phyloP scores from a whole-genome alignment of 2,888 invertebrate genomes.

The Dilophus febrilis region DNA sequence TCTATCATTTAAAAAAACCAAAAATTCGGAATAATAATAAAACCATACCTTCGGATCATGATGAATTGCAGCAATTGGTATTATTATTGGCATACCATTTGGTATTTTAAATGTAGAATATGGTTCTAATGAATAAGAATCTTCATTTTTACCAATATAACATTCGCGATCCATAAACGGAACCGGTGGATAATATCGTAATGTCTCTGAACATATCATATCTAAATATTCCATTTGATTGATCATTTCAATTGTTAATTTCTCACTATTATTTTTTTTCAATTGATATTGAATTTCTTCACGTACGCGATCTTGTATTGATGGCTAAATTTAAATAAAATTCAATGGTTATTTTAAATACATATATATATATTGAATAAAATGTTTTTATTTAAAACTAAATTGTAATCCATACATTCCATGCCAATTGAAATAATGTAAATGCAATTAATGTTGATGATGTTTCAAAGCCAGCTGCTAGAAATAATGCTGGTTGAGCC shows the following conservation, averaged over 20 bases:
- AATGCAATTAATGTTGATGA: conserved; percentile 31
- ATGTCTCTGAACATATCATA: conserved; percentile 24
- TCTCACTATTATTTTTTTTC: conserved; percentile 17
- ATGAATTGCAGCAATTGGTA: conserved; percentile 24
- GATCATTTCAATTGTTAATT: conserved; percentile 26
- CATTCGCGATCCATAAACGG: conserved; percentile 27
- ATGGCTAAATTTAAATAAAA: conserved; percentile 15
- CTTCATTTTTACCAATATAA: conserved; percentile 14
- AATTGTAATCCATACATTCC: conserved; percentile 8
- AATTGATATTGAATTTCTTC: conserved; percentile 28
- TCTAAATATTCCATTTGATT: conserved; percentile 30
- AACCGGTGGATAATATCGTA: conserved; percentile 26
- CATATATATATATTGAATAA: no score
- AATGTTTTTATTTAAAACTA: no score
- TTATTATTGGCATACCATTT: conserved; percentile 23
- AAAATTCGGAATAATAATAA: no score
- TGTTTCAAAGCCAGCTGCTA: conserved; percentile 27
- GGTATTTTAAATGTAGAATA: conserved; percentile 19
- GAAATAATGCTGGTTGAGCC: conserved; percentile 26
- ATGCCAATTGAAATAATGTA: conserved; percentile 29
- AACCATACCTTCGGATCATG: conserved; percentile 26
- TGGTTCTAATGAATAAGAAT: conserved; percentile 20
- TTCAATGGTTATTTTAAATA: no score
- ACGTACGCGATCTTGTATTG: conserved; percentile 28
- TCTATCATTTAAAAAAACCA: no score